Conservation (phyloP, 1,140 invertebrate genomes). For the Orussus abietinus region DNA sequence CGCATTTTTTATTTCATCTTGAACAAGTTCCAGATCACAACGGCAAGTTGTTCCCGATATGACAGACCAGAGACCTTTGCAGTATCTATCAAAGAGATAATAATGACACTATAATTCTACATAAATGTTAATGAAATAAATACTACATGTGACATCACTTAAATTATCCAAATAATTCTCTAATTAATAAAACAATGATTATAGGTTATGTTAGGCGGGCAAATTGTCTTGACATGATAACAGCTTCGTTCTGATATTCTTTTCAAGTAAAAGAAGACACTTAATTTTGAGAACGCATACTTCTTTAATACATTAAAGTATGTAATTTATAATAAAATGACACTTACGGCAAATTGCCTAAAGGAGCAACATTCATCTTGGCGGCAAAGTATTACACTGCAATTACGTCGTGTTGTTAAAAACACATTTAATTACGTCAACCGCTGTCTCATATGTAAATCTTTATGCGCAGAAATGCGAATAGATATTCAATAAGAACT, state of each 20-base stretch:
- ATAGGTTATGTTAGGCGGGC: not conserved
- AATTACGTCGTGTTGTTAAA: too few species aligned
- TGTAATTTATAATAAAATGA: slow-evolving; percentile 6
- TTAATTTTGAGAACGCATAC: not conserved
- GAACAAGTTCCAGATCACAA: slow-evolving; percentile 46
- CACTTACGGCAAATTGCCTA: slow-evolving; percentile 42
- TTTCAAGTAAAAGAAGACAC: slow-evolving; percentile 6
- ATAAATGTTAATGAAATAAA: slow-evolving; percentile 1
- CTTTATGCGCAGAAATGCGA: too few species aligned
- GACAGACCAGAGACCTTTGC: slow-evolving; percentile 48
- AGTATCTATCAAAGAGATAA: slow-evolving; percentile 31
- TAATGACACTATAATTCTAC: slow-evolving; percentile 1
- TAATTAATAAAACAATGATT: not conserved
- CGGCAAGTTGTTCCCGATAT: slow-evolving; percentile 49
- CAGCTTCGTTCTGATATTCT: slow-evolving; percentile 6
- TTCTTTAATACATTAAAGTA: not conserved
- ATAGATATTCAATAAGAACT: too few species aligned
- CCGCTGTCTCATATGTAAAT: too few species aligned
- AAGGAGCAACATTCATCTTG: slow-evolving; percentile 30
- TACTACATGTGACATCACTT: not conserved
- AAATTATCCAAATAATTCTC: slow-evolving; percentile 10
- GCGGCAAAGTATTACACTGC: too few species aligned
- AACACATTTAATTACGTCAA: too few species aligned
- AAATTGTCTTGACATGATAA: slow-evolving; percentile 6
- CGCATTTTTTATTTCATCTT: slow-evolving; percentile 48